Conservation (phyloP, 92 coral and sea anemone species). For the Meandrina meandrites region DNA sequence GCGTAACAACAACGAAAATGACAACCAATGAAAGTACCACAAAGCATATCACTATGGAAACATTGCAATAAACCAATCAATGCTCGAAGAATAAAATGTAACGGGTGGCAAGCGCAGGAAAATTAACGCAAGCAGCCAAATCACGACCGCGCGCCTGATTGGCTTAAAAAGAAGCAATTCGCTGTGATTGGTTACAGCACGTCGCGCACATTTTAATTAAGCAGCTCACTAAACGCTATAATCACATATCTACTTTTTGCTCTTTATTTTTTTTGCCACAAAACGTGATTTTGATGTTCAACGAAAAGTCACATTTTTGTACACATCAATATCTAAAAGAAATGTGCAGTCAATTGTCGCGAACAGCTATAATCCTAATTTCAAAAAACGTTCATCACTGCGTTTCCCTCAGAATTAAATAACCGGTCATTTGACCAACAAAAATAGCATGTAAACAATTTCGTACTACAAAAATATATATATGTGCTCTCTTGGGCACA, state of each 20-base stretch:
- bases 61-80: not conserved
- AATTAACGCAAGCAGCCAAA: not conserved
- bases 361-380: not conserved
- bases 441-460: constrained; percentile 7
- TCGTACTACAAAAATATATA: constrained; percentile 23
- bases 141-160: not conserved
- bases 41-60: not conserved
- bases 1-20: not conserved
- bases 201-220: not conserved
- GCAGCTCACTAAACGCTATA: not conserved
- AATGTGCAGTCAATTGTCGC: not conserved
- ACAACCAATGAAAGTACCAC: not conserved
- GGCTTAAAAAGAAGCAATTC: not conserved
- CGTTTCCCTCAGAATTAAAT: constrained; percentile 11
- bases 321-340: not conserved
- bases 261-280: not conserved
- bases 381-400: not conserved
- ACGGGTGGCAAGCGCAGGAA: not conserved
- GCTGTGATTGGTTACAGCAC: not conserved
- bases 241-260: not conserved
- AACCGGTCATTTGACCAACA: not conserved
- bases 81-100: not conserved
- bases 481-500: not conserved
- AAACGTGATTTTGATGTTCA: not conserved
- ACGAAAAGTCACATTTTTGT: not conserved